phyloP scores from a whole-genome alignment of 1,140 invertebrate genomes.

The Drosophila jambulina region DNA sequence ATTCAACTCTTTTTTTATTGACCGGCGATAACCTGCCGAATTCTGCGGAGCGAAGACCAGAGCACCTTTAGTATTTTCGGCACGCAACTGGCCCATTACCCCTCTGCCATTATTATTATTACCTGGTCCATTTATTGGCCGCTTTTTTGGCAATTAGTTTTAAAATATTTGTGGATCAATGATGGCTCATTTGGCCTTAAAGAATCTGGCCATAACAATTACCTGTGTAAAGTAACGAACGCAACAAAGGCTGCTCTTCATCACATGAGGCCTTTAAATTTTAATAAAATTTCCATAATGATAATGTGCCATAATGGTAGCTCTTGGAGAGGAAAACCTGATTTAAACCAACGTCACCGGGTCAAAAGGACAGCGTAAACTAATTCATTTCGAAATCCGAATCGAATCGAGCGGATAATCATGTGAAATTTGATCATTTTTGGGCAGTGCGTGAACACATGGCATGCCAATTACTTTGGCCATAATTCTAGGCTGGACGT shows the following conservation, averaged over 20 bases:
- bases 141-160: slow-evolving; percentile 61
- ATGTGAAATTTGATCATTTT: slow-evolving; percentile 34
- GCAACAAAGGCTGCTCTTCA: neutral
- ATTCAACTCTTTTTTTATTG: slow-evolving; percentile 36
- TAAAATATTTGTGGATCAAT: slow-evolving; percentile 35
- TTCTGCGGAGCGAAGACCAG: slow-evolving; percentile 25
- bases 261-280: slow-evolving; percentile 24
- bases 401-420: slow-evolving; percentile 28
- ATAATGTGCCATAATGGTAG: slow-evolving; percentile 40
- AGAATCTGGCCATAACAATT: slow-evolving; percentile 6
- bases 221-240: neutral
- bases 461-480: slow-evolving; percentile 37
- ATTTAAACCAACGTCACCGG: slow-evolving; percentile 14
- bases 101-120: slow-evolving; percentile 51
- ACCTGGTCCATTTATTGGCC: slow-evolving; percentile 40
- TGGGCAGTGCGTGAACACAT: slow-evolving; percentile 29
- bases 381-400: slow-evolving; percentile 21
- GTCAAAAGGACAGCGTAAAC: neutral
- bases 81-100: slow-evolving; percentile 72
- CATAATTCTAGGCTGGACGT: slow-evolving; percentile 27
- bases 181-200: slow-evolving; percentile 24
- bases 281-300: slow-evolving; percentile 62
- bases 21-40: slow-evolving; percentile 47
- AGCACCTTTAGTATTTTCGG: slow-evolving; percentile 56
- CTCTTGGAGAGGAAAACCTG: slow-evolving; percentile 3